A percentile compares a stretch with the other conserved stretches of the same genome.
These are phyloP conservation scores for Stegastes partitus DNA, from an alignment of 2,113 vertebrate genomes.

Conservation along the genomic window DNA sequence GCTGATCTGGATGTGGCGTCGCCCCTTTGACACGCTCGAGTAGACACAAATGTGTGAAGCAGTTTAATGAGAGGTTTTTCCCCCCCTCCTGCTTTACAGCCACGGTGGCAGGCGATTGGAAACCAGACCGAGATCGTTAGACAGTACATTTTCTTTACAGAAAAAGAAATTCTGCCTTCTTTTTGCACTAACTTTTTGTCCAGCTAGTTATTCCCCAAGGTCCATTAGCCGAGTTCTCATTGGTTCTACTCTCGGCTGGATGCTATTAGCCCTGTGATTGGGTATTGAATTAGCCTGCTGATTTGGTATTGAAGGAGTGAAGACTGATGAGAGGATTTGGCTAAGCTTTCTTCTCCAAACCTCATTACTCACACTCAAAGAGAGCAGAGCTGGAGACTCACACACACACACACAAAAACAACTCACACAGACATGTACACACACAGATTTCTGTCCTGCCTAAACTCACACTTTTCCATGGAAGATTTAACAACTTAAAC, in stretches of 20 bases:
- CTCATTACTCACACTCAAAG: conserved; percentile 81
- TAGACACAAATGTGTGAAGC: conserved; percentile 35
- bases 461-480: conserved; percentile 31
- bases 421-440: conserved; percentile 28
- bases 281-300: conserved; percentile 82
- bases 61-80: conserved; percentile 47
- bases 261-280: conserved; percentile 80
- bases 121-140: conserved; percentile 56
- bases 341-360: conserved; percentile 80
- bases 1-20: conserved; percentile 23
- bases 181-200: conserved; percentile 67
- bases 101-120: conserved; percentile 26
- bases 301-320: conserved; percentile 82
- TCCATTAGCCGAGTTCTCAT: conserved; percentile 62
- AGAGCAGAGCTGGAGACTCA: conserved; percentile 42
- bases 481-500: conserved; percentile 55
- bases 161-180: conserved; percentile 42
- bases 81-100: conserved; percentile 25
- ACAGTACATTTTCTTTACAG: conserved; percentile 52
- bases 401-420: conserved; percentile 7
- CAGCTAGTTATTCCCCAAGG: conserved; percentile 59
- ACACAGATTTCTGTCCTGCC: conserved; percentile 18
- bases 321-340: conserved; percentile 83
- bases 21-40: conserved; percentile 3
- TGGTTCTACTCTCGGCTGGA: conserved; percentile 68